phyloP scores from a whole-genome alignment of 2,797 vertebrate genomes.

The Thaleichthys pacificus region DNA sequence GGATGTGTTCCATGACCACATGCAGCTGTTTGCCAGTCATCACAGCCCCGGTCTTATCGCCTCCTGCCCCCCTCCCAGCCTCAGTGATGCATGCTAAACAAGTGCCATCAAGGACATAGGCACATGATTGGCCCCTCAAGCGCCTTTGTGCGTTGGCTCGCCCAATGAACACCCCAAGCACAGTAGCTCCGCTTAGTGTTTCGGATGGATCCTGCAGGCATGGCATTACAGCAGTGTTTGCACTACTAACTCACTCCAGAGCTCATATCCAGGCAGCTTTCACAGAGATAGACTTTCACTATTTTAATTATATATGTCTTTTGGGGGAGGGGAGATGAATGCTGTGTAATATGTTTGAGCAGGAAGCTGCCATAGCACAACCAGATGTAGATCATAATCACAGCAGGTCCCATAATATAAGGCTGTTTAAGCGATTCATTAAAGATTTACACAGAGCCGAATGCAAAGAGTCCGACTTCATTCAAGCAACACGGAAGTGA shows the following conservation, averaged over 20 bases:
- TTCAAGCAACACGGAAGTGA: constrained; percentile 15
- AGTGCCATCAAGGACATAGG: constrained; percentile 30
- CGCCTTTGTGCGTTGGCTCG: too few relatives aligned
- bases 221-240: neutral
- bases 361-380: too few relatives aligned
- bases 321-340: too few relatives aligned
- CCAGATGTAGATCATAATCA: neutral
- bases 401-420: neutral
- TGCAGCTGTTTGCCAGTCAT: constrained; percentile 64
- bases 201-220: neutral
- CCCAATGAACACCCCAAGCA: neutral
- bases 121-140: constrained; percentile 15
- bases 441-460: constrained; percentile 11
- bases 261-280: too few relatives aligned
- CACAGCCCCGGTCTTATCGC: constrained; percentile 44
- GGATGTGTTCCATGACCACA: constrained; percentile 28
- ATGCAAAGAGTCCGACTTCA: constrained; percentile 17
- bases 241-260: constrained; percentile 27
- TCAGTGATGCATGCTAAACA: constrained; percentile 48
- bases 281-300: too few relatives aligned
- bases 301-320: too few relatives aligned
- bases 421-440: constrained; percentile 23
- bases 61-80: constrained; percentile 33
- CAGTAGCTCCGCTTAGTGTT: constrained; percentile 22
- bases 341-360: too few relatives aligned